A percentile compares a stretch with the other conserved stretches of the same genome.
phyloP scores from a whole-genome alignment of 2,888 invertebrate genomes.

The Incurvaria masculella region DNA sequence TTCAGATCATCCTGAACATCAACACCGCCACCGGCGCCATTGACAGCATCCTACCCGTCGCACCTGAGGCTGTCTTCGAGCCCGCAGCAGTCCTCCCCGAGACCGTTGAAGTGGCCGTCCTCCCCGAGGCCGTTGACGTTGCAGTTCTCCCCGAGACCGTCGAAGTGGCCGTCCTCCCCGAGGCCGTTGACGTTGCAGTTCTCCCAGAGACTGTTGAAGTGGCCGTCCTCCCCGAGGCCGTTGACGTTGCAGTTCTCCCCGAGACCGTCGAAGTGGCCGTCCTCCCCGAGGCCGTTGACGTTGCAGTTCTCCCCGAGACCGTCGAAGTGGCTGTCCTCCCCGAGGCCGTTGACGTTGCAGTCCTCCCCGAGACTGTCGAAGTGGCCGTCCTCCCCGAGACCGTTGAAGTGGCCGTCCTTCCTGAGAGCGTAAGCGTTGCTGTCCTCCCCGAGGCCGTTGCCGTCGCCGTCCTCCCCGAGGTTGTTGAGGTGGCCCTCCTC shows the following conservation, averaged over 20 bases:
- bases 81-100: conserved; percentile 9
- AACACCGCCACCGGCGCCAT: conserved; percentile 10
- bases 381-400: background rate
- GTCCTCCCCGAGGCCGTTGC: conserved; percentile 2
- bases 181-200: conserved; percentile 20
- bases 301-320: conserved; percentile 6
- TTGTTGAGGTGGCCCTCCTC: conserved; percentile 4
- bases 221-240: conserved; percentile 23
- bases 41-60: conserved; percentile 11
- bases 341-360: background rate
- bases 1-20: conserved; percentile 21
- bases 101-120: conserved; percentile 7
- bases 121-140: conserved; percentile 11
- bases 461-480: conserved; percentile 9
- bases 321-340: conserved; percentile 9
- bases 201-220: conserved; percentile 19
- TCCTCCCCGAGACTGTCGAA: conserved; percentile 4
- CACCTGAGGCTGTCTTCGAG: conserved; percentile 8
- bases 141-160: conserved; percentile 17
- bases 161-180: conserved; percentile 15
- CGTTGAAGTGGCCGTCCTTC: conserved; percentile 5
- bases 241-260: conserved; percentile 18
- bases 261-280: conserved; percentile 20
- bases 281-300: conserved; percentile 19
- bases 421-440: conserved; percentile 3